Base-by-base conservation (phyloP, 2,888 invertebrate genomes). In the Cryptus viduatorius region DNA sequence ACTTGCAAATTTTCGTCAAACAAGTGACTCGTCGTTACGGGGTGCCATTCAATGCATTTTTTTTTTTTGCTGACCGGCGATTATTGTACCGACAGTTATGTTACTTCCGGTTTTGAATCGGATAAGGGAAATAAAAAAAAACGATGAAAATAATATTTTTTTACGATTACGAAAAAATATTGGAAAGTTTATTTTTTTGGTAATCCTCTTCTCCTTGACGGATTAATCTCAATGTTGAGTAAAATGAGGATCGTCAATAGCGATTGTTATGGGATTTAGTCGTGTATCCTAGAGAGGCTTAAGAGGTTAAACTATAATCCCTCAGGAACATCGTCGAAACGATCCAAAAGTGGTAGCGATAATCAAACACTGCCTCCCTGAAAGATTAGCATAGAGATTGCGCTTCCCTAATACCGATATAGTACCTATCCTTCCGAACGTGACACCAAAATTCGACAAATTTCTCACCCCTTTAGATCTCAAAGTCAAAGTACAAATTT, bases 301-400 rank as follows among this genome's bases (percentile, higher is more conserved):
- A 83, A 79, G 83, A 79, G 83, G 83, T 76, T 71, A 79, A 79
- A 71, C 71, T 67, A 71, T 87, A 87, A 87, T 87, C 87, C 83
- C 83, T 48, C 65, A 72, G 86, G 85, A 85, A 84, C 88, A 86
- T 83, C 80, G 85, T 80, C 87, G 86, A 90, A 84, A 88, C 90
- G 89, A 89, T 89, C 90, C 89, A 89, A 90, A 92, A 91, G 90
- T 88, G 88, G 90, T 90, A 89, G 87, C 87, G 83, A 79, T 65
- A 71, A 80, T 79, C 76, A 42, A 61, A 77, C 73, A 79, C 42
- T 71, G 68, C 83, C 68, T 67, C 75, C 69, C 76, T 29, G 76
- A 72, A 79, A 53, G 83, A 83, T 83, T 83, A 83, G 79, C 83
- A 83, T 83, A 83, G 76, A 83, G 83, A 83, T 83, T 83, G 83